These are phyloP conservation scores for Platycnemis pennipes DNA, from an alignment of 2,888 invertebrate genomes.

Conservation along the genomic window DNA sequence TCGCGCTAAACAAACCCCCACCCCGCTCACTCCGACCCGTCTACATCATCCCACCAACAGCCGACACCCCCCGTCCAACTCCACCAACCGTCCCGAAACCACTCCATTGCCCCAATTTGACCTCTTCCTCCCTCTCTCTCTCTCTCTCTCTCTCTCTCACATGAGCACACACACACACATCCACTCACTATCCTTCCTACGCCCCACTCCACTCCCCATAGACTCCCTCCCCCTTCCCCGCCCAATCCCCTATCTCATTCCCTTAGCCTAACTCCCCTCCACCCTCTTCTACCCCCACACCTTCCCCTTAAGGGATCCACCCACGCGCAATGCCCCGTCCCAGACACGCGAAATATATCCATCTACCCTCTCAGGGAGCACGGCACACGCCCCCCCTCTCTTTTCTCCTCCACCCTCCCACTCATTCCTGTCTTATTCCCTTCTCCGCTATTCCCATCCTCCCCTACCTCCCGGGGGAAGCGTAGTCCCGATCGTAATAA, in stretches of 20 bases:
- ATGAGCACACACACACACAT: neutral
- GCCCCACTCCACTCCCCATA: neutral
- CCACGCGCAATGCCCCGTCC: neutral
- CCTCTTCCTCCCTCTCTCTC: neutral
- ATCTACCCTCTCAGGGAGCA: neutral
- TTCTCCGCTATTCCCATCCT: neutral
- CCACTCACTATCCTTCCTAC: neutral
- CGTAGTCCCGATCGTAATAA: neutral
- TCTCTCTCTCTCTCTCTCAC: no score
- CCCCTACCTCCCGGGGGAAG: neutral
- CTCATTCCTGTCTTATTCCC: neutral
- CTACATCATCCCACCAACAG: neutral
- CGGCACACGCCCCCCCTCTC: neutral
- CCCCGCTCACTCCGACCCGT: neutral
- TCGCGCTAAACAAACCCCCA: neutral
- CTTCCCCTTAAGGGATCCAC: neutral
- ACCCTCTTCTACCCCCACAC: neutral
- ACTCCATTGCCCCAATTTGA: conserved; percentile 31
- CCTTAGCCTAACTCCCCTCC: neutral
- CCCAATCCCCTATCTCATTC: neutral
- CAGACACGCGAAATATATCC: neutral
- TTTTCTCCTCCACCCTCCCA: no score
- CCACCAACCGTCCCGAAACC: neutral
- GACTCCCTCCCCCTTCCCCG: neutral
- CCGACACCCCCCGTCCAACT: neutral